Conservation (phyloP, 1,140 invertebrate genomes). For the Anagrus nilaparvatae region DNA sequence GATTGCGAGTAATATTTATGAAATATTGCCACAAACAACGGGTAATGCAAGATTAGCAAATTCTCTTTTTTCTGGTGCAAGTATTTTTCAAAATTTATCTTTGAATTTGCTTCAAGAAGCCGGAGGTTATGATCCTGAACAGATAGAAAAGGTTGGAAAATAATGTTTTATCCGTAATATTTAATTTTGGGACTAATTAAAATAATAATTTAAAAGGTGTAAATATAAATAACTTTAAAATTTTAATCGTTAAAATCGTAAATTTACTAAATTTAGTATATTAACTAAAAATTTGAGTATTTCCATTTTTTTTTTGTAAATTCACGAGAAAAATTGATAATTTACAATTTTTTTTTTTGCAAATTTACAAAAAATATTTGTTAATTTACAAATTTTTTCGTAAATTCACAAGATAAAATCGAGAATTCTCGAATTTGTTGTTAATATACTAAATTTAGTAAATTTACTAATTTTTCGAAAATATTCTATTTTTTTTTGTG, state of each 20-base stretch:
- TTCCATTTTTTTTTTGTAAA: too few relatives aligned
- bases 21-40: constrained; percentile 21
- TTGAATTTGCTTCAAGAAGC: constrained; percentile 46
- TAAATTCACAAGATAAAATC: too few relatives aligned
- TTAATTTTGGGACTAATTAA: neutral
- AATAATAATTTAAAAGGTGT: neutral
- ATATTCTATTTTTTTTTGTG: neutral
- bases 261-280: too few relatives aligned
- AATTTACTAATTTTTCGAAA: neutral
- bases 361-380: too few relatives aligned
- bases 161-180: neutral
- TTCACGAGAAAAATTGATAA: too few relatives aligned
- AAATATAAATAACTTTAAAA: neutral
- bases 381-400: too few relatives aligned
- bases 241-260: neutral
- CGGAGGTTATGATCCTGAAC: constrained; percentile 40
- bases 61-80: constrained; percentile 19
- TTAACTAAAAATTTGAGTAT: too few relatives aligned
- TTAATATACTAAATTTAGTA: too few relatives aligned
- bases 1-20: too few relatives aligned
- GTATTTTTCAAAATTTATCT: constrained; percentile 40
- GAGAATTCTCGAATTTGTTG: neutral
- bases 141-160: constrained; percentile 37
- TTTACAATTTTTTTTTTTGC: too few relatives aligned
- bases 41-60: constrained; percentile 12